Evolutionary conservation across 2,113 vertebrate genomes (phyloP).

Genomic region (Pelusios castaneus): DNA sequence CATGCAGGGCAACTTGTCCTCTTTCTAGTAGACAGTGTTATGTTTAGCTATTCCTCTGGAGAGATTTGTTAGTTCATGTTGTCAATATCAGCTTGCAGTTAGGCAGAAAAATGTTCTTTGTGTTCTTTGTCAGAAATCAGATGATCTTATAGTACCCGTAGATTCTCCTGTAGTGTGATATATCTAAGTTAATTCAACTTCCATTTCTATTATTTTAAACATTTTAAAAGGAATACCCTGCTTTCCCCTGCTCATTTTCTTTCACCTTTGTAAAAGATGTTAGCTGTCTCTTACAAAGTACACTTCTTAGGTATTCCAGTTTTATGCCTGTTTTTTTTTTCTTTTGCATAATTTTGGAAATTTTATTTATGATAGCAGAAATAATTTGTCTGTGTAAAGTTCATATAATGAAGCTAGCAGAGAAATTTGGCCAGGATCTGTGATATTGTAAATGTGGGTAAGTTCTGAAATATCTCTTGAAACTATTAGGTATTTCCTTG

Average conservation of each 20-base stretch:
- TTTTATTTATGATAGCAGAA: not conserved
- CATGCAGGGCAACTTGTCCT: not conserved
- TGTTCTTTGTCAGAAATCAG: not conserved
- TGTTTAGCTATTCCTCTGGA: not conserved
- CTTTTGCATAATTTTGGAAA: not conserved
- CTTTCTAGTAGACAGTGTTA: not conserved
- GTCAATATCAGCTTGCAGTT: not conserved
- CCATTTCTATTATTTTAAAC: not conserved
- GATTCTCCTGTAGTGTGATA: not conserved
- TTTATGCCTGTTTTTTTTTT: not conserved
- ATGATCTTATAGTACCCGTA: not conserved
- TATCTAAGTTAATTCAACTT: not conserved
- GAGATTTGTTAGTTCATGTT: not conserved
- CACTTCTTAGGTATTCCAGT: not conserved
- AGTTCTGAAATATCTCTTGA: not conserved
- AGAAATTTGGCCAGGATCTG: not conserved
- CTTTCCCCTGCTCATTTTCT: not conserved
- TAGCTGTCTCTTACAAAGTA: not conserved
- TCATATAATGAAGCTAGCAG: not conserved
- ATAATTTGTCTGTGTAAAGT: not conserved
- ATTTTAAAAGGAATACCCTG: not conserved
- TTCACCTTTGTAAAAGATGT: not conserved
- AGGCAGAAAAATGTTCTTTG: not conserved
- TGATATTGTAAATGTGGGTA: not conserved
- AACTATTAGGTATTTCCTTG: not conserved